These are phyloP conservation scores for Trachops cirrhosus DNA, from an alignment of 2,797 vertebrate species.

Conservation along the genomic window DNA sequence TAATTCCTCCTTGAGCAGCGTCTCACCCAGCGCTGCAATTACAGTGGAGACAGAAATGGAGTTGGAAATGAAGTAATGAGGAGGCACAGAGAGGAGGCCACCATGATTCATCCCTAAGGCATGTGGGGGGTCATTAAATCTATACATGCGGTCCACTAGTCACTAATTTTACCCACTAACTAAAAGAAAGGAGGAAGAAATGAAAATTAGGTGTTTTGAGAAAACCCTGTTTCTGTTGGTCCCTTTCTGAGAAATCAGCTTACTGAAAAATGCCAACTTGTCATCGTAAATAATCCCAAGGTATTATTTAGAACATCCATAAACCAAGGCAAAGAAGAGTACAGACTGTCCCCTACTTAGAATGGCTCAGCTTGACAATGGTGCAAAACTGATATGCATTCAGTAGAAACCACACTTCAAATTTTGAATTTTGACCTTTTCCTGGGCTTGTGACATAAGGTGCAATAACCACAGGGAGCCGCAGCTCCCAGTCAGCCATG, in stretches of 20 bases:
- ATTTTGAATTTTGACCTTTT: neutral
- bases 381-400: neutral
- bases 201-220: slow-evolving; percentile 56
- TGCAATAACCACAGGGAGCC: neutral
- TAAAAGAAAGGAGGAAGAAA: slow-evolving; percentile 12
- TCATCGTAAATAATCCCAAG: slow-evolving; percentile 51
- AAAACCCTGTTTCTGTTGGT: slow-evolving; percentile 7
- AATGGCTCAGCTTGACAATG: neutral
- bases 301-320: slow-evolving; percentile 15
- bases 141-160: slow-evolving; percentile 15
- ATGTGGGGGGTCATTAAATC: slow-evolving; percentile 52
- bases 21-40: slow-evolving; percentile 63
- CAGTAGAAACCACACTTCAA: neutral
- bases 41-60: slow-evolving; percentile 57
- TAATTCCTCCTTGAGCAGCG: slow-evolving; percentile 52
- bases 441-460: neutral
- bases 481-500: neutral
- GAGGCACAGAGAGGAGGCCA: slow-evolving; percentile 31
- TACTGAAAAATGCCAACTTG: slow-evolving; percentile 8
- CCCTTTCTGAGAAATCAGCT: slow-evolving; percentile 35
- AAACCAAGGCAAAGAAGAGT: slow-evolving; percentile 3
- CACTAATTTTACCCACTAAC: slow-evolving; percentile 48
- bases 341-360: neutral
- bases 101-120: slow-evolving; percentile 58
- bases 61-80: slow-evolving; percentile 59